Evolutionary conservation across 2,888 invertebrate genomes (phyloP), one percentile per base, ranked within the genome.

Genomic region (Leucophenga maculata): DNA sequence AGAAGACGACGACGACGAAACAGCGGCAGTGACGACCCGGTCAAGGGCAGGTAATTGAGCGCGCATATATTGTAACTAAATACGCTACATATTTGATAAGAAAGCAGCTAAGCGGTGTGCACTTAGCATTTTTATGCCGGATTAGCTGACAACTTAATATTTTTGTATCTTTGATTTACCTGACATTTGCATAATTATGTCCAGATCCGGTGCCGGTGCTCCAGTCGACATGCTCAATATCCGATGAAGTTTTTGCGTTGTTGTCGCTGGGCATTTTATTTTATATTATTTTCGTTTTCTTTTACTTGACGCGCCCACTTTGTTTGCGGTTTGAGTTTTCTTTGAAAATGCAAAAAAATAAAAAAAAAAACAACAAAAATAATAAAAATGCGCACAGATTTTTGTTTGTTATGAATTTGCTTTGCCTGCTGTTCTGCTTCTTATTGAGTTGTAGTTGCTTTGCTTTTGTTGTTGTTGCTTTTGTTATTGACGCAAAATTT

Each of bases 171-270:
- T 26, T 26, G 1, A 18, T 16, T 86, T 79, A 88, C 88, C 88
- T 86, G 75, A 88, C 88, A 79, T 87, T 88, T 70, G 87, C 81
- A 72, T 88, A 87, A 72, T 88, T 86, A 68, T 88, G 86, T 57
- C 88, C 87, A 52, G 88, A 85, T 67, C 85, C 86, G 26, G 86
- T 85, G 67, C 88, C 87, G 73, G 88, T 86, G 77, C 87, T 89
- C 92, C 92, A 92, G 88, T 92, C 92, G 89, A 92, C 92, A 87
- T 92, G 91, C 85, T 92, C 92, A 78, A 92, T 92, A 86, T 92
- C 92, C 82, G 91, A 92, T 72, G 91, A 91, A 85, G 91, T 91
- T 88, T 92, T 92, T 83, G 92, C 91, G 86, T 92, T 92, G 84
- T 92, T 92, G 84, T 92, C 92, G 82, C 92, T 91, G 86, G 92